Evolutionary conservation across 1,140 invertebrate species (phyloP).

Genomic region (Papilio glaucus): DNA sequence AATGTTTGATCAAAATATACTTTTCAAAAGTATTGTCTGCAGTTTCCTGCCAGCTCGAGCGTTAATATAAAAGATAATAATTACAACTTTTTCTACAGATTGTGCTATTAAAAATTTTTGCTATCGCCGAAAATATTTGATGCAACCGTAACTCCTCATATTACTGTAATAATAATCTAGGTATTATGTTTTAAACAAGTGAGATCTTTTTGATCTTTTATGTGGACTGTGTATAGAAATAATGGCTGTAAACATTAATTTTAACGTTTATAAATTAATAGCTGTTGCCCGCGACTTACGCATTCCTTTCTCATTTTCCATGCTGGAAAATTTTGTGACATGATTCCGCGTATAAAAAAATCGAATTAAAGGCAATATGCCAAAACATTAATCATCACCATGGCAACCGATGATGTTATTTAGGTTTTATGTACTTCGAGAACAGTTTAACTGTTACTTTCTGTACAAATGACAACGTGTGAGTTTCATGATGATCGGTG

Average conservation of each 20-base stretch:
- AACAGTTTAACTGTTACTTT: too few species aligned
- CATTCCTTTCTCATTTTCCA: neutral
- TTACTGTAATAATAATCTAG: constrained; percentile 13
- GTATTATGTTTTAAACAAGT: constrained; percentile 3
- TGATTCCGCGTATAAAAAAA: too few species aligned
- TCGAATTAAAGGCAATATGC: too few species aligned
- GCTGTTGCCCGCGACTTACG: too few species aligned
- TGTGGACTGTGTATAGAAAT: neutral
- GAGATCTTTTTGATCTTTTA: constrained; percentile 13
- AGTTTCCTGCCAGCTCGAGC: constrained; percentile 27
- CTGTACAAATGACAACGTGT: too few species aligned
- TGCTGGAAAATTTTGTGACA: too few species aligned
- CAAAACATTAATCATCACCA: too few species aligned
- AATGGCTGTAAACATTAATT: neutral
- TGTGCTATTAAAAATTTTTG: constrained; percentile 30
- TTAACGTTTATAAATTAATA: too few species aligned
- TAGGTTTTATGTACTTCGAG: too few species aligned
- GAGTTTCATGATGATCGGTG: too few species aligned
- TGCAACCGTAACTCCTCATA: neutral
- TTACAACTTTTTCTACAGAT: constrained; percentile 23
- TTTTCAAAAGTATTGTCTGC: constrained; percentile 36
- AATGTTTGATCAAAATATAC: constrained; percentile 38
- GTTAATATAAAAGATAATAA: constrained; percentile 32
- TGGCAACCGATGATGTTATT: too few species aligned
- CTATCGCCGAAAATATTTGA: constrained; percentile 20